Percentiles rank a stretch among this genome's conserved stretches.
Conservation (phyloP, 2,888 invertebrate genomes). For the Flexamia atlantica region DNA sequence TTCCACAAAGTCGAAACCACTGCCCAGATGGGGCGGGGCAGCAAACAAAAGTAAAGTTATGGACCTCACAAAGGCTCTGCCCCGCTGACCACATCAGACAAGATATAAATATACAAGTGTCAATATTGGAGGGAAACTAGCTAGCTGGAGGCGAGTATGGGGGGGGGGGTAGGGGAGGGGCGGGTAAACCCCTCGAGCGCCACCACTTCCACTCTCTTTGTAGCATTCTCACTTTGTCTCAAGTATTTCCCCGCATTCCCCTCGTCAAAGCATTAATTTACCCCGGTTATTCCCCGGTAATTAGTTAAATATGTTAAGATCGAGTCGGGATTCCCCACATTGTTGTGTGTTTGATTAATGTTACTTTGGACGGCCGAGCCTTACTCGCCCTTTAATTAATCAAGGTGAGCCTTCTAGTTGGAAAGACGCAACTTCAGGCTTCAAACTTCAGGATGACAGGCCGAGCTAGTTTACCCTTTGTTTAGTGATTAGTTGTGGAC, state of each 20-base stretch:
- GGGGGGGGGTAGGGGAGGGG: not conserved
- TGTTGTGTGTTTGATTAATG: slow-evolving; percentile 51
- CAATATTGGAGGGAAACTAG: slow-evolving; percentile 16
- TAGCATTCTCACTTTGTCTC: slow-evolving; percentile 50
- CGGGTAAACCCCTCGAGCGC: not conserved
- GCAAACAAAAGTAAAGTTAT: slow-evolving; percentile 11
- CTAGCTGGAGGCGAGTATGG: slow-evolving; percentile 7
- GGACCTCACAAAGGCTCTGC: slow-evolving; percentile 1
- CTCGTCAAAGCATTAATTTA: slow-evolving; percentile 55
- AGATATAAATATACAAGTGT: slow-evolving; percentile 45
- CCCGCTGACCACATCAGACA: slow-evolving; percentile 37
- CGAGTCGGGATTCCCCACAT: slow-evolving; percentile 52
- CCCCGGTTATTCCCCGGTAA: slow-evolving; percentile 52
- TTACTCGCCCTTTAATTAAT: slow-evolving; percentile 39
- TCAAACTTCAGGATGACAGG: too few species aligned
- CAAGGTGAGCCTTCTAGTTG: not conserved
- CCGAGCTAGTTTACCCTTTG: not conserved
- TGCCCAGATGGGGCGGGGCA: not conserved
- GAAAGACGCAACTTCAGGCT: not conserved
- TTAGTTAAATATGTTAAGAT: slow-evolving; percentile 57
- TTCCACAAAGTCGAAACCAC: not conserved
- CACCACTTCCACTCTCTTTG: slow-evolving; percentile 35
- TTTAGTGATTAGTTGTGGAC: not conserved
- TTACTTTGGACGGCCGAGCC: slow-evolving; percentile 18
- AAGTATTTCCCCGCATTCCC: slow-evolving; percentile 6